Evolutionary conservation across 2,113 vertebrate species (phyloP).

Genomic region (Sylvia atricapilla): DNA sequence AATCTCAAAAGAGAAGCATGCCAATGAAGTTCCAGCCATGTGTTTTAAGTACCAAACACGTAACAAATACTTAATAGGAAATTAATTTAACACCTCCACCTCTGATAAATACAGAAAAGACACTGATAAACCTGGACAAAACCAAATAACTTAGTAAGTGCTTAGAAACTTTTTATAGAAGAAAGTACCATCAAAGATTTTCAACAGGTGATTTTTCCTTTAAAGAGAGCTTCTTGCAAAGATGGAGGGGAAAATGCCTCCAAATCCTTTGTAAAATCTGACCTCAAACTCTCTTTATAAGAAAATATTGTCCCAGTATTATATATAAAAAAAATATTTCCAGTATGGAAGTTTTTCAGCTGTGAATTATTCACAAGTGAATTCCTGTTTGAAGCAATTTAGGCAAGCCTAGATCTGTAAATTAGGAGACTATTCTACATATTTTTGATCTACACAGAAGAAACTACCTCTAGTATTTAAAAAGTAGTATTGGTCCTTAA

Average conservation of each 20-base stretch:
- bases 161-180: not conserved
- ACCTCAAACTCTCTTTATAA: not conserved
- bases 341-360: not conserved
- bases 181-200: not conserved
- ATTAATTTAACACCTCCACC: not conserved
- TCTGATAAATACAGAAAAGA: not conserved
- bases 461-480: not conserved
- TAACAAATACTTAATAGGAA: not conserved
- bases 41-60: not conserved
- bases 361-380: not conserved
- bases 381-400: not conserved
- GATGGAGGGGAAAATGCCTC: not conserved
- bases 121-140: not conserved
- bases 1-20: not conserved
- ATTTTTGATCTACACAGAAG: not conserved
- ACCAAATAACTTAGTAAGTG: not conserved
- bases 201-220: not conserved
- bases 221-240: not conserved
- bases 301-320: not conserved
- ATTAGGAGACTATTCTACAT: not conserved
- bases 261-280: not conserved
- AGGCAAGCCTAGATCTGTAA: not conserved
- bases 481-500: not conserved
- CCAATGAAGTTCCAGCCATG: not conserved
- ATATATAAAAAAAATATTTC: not conserved